These are phyloP conservation scores for Augochlorella aurata DNA, from an alignment of 2,888 invertebrate genomes.

Conservation along the genomic window DNA sequence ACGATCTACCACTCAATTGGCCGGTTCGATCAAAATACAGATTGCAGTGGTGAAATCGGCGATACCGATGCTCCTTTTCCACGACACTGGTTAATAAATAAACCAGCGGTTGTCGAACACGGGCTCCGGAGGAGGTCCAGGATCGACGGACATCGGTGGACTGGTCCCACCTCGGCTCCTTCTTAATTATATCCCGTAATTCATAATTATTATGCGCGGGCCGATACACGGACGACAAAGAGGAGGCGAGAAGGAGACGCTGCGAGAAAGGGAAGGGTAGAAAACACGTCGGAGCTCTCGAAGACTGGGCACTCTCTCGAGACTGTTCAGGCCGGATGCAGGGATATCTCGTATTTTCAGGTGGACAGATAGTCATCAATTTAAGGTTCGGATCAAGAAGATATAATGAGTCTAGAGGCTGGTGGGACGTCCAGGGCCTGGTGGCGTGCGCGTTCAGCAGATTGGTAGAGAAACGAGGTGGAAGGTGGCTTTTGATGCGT, in stretches of 20 bases:
- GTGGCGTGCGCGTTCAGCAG: slow-evolving; percentile 38
- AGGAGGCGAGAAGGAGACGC: too few relatives aligned
- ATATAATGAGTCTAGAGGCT: slow-evolving; percentile 62
- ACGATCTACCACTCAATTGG: neutral
- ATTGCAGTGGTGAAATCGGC: neutral
- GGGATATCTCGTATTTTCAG: slow-evolving; percentile 51
- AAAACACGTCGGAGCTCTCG: neutral
- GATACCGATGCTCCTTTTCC: slow-evolving; percentile 8
- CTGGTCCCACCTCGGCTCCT: neutral
- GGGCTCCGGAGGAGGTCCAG: slow-evolving; percentile 35
- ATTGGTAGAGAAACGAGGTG: slow-evolving; percentile 50
- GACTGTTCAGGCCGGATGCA: slow-evolving; percentile 33
- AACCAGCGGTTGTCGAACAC: slow-evolving; percentile 30
- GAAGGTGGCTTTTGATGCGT: slow-evolving; percentile 66
- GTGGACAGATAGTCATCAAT: slow-evolving; percentile 68
- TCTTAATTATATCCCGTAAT: slow-evolving; percentile 48
- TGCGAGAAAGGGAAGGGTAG: neutral
- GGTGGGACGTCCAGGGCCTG: slow-evolving; percentile 40
- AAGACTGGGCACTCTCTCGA: slow-evolving; percentile 1
- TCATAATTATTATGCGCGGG: slow-evolving; percentile 50
- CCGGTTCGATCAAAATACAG: neutral
- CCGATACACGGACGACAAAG: neutral
- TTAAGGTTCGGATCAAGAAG: slow-evolving; percentile 63
- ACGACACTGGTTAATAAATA: slow-evolving; percentile 42
- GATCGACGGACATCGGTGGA: slow-evolving; percentile 14